Percentiles rank a stretch among this genome's conserved stretches.
These are phyloP conservation scores for Isotomurus palustris DNA, from an alignment of 2,888 invertebrate genomes.

Conservation along the genomic window DNA sequence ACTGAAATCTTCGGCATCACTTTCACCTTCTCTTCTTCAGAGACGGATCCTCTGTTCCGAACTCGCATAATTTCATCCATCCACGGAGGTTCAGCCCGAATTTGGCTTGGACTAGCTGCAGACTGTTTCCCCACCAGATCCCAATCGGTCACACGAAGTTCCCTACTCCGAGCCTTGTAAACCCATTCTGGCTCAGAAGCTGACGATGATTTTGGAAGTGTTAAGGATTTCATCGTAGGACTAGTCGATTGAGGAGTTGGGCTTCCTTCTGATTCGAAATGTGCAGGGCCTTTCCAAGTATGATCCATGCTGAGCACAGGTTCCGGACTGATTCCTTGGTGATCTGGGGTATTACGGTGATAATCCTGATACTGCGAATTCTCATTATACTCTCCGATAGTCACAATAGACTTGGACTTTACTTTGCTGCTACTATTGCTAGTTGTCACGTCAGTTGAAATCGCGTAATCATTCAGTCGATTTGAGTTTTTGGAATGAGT, in stretches of 20 bases:
- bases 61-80: slow-evolving; percentile 37
- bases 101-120: neutral
- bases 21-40: slow-evolving; percentile 29
- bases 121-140: slow-evolving; percentile 35
- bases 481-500: too few relatives aligned
- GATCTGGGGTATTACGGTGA: neutral
- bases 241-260: neutral
- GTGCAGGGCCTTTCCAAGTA: slow-evolving; percentile 43
- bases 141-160: slow-evolving; percentile 42
- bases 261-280: slow-evolving; percentile 24
- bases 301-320: slow-evolving; percentile 39
- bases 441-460: neutral
- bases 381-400: slow-evolving; percentile 27
- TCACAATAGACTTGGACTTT: slow-evolving; percentile 39
- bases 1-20: slow-evolving; percentile 38
- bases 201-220: slow-evolving; percentile 39
- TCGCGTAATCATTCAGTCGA: too few relatives aligned
- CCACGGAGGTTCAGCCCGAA: slow-evolving; percentile 43
- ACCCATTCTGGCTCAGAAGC: slow-evolving; percentile 44
- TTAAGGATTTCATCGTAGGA: slow-evolving; percentile 27
- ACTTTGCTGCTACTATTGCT: neutral
- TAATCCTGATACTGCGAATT: slow-evolving; percentile 1
- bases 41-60: slow-evolving; percentile 29
- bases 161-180: slow-evolving; percentile 42
- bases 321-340: slow-evolving; percentile 19